Conservation (phyloP, 2,113 vertebrate species). For the Alethe castanea region DNA sequence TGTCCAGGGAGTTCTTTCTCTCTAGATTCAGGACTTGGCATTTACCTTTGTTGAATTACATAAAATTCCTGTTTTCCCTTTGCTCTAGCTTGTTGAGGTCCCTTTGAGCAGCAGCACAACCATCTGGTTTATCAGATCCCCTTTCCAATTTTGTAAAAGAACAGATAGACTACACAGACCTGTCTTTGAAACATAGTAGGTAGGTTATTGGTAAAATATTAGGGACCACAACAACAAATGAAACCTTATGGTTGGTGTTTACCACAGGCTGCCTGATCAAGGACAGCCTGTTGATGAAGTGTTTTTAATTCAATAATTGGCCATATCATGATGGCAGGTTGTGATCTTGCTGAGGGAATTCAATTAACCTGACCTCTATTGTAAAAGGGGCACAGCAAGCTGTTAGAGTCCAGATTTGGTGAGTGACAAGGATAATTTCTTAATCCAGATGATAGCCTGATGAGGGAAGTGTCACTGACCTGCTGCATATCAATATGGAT, state of each 20-base stretch:
- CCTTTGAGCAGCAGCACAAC: background rate
- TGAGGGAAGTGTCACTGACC: background rate
- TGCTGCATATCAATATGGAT: background rate
- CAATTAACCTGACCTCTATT: background rate
- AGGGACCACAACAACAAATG: background rate
- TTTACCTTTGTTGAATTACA: background rate
- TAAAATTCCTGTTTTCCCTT: background rate
- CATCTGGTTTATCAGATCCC: background rate
- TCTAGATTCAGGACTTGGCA: background rate
- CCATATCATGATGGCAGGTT: background rate
- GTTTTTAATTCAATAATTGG: background rate
- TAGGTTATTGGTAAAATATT: background rate
- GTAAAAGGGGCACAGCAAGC: background rate
- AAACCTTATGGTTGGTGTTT: background rate
- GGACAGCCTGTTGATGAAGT: background rate
- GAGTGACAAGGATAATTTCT: background rate
- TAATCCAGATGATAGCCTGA: background rate
- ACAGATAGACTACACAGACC: background rate
- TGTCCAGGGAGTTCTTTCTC: background rate
- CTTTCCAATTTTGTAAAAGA: background rate
- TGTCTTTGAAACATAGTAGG: background rate
- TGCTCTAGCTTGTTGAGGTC: background rate
- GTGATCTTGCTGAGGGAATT: background rate
- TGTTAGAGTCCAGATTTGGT: background rate
- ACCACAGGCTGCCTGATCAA: background rate